Evolutionary conservation across 2,888 invertebrate species (phyloP).

Genomic region (Heliconius ismenius): DNA sequence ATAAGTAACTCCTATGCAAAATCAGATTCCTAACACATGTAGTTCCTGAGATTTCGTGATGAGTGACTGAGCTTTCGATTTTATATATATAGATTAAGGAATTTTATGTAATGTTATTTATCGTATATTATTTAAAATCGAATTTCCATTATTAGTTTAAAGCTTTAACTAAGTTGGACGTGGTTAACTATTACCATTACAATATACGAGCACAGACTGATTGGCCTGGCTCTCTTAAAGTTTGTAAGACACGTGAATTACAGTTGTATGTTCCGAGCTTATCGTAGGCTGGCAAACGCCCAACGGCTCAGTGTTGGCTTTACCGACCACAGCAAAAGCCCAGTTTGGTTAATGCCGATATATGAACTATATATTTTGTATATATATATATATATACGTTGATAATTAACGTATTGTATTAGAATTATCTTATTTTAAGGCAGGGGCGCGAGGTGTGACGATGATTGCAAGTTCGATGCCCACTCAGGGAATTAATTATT

Average conservation of each 20-base stretch:
- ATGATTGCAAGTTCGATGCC: too few species aligned
- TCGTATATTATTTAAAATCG: too few species aligned
- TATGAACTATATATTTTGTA: constrained; percentile 28
- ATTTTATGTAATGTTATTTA: neutral
- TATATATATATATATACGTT: neutral
- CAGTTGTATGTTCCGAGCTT: constrained; percentile 52
- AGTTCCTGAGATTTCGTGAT: too few species aligned
- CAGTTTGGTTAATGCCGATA: constrained; percentile 57
- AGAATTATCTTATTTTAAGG: neutral
- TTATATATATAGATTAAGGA: too few species aligned
- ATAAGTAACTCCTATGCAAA: too few species aligned
- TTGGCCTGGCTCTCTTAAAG: constrained; percentile 41
- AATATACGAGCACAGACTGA: constrained; percentile 18
- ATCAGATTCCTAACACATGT: too few species aligned
- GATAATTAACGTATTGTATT: neutral
- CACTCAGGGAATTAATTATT: too few species aligned
- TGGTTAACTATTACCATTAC: neutral
- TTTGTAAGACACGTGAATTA: constrained; percentile 56
- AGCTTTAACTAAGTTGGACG: too few species aligned
- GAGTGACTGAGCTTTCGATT: too few species aligned
- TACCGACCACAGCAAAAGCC: constrained; percentile 58
- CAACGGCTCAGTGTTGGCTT: constrained; percentile 48
- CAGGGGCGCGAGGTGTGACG: too few species aligned
- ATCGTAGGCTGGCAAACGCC: constrained; percentile 50
- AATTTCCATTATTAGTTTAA: too few species aligned